phyloP scores from a whole-genome alignment of 2,888 invertebrate genomes.

The Agrochola litura region DNA sequence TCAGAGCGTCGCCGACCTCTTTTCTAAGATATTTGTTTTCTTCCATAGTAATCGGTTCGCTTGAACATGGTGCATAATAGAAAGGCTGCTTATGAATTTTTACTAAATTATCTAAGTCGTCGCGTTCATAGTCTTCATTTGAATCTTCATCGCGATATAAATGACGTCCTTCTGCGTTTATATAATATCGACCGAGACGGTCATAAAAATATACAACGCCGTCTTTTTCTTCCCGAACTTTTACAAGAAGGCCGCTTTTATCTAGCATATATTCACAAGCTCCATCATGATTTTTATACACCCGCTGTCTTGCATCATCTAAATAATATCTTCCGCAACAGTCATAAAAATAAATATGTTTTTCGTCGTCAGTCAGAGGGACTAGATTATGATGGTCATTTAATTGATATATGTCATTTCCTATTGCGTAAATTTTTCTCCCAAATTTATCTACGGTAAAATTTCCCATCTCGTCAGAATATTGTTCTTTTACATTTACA shows the following conservation, averaged over 20 bases:
- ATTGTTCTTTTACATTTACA: conserved; percentile 66
- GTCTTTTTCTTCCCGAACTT: conserved; percentile 64
- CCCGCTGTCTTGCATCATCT: conserved; percentile 50
- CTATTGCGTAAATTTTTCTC: conserved; percentile 68
- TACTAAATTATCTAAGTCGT: conserved; percentile 70
- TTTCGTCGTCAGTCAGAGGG: conserved; percentile 65
- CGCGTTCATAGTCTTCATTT: conserved; percentile 63
- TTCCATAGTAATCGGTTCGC: conserved; percentile 61
- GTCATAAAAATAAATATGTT: conserved; percentile 72
- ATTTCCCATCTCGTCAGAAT: conserved; percentile 66
- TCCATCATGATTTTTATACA: conserved; percentile 66
- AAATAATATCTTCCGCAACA: conserved; percentile 73
- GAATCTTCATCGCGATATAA: conserved; percentile 67
- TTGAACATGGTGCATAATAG: conserved; percentile 44
- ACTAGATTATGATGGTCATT: conserved; percentile 68
- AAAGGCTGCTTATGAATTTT: conserved; percentile 39
- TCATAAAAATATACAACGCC: conserved; percentile 69
- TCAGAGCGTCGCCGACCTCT: conserved; percentile 70
- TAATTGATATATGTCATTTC: conserved; percentile 66
- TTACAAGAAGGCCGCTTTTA: conserved; percentile 62
- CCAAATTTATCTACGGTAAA: conserved; percentile 70
- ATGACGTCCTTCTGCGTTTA: conserved; percentile 56
- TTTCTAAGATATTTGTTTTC: conserved; percentile 70
- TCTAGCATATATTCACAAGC: conserved; percentile 70
- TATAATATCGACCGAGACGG: conserved; percentile 69